Base-by-base conservation (phyloP, 2,888 invertebrate genomes). In the Gonocerus acuteangulatus region DNA sequence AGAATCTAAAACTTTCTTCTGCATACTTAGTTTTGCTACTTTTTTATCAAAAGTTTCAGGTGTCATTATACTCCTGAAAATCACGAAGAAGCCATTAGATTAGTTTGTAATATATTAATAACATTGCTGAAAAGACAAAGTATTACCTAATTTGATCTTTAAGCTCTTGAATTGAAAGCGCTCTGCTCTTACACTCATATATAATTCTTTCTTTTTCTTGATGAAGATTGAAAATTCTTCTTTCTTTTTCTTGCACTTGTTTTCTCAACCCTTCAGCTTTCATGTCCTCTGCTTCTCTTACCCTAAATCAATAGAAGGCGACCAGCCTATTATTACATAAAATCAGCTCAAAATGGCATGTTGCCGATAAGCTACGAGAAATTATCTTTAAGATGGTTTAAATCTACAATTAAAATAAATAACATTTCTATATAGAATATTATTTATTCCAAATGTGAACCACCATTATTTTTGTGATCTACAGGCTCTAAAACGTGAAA, bases 11-110 rank as follows among this genome's bases (percentile, higher is more conserved):
- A 71, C 64, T 60, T 69, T 63, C 49, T 66, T 66, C 57, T 69
- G 69, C 22, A 69, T 61, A 13, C 68, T 67, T 13, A 68, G 69
- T 57, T 69, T 69, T 39, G 67, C 68, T 3, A 70, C 71, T 64
- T 71, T 71, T 34, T 68, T 62, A 64, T 71, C 71, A 62, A 71
- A 71, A n/a, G 71, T 71, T 64, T 71, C 70, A 9, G 71, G 71
- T 16, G 71, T 68, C 48, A 71, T 62, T 9, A 70, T 71, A 34
- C 68, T 65, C 65, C 71, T 71, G 66, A n/a, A 34, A 69, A 68
- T 56, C 19, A 19, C 16, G 36, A 51, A 6, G n/a, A n/a, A 1
- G 18, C 18, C 19, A n/a, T 34, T 13, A 51, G 19, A 48, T 34
- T 18, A 34, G 23, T 13, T 13, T 34, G 15, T 36, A 11, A 6